A percentile compares a stretch with the other conserved stretches of the same genome.
Evolutionary conservation across 2,888 invertebrate species (phyloP).

Genomic region (Pasiphila rectangulata): DNA sequence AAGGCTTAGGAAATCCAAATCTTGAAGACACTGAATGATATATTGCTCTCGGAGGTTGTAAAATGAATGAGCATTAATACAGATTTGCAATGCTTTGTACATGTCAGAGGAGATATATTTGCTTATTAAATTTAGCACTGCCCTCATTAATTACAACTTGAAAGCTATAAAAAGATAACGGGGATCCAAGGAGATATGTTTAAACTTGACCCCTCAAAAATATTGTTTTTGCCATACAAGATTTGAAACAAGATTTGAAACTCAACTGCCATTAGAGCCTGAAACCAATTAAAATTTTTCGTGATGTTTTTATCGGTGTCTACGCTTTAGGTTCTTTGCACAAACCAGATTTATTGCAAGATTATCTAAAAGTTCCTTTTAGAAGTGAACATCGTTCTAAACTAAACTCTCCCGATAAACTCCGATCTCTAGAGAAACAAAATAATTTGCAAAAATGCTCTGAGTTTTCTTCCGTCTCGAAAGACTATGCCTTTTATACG

Average conservation of each 20-base stretch:
- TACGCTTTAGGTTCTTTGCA: too few relatives aligned
- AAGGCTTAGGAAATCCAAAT: constrained; percentile 12
- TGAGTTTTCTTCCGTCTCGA: too few relatives aligned
- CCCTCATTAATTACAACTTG: constrained; percentile 10
- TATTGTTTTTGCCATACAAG: neutral
- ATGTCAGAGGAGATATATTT: constrained; percentile 36
- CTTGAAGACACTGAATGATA: constrained; percentile 38
- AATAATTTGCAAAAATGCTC: too few relatives aligned
- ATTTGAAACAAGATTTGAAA: neutral
- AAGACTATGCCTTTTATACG: too few relatives aligned
- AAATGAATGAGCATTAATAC: constrained; percentile 56
- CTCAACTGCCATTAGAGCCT: too few relatives aligned
- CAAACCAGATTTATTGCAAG: too few relatives aligned
- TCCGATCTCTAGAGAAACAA: too few relatives aligned
- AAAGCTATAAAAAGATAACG: constrained; percentile 2
- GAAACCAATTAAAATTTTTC: too few relatives aligned
- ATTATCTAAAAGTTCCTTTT: too few relatives aligned
- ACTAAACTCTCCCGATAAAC: too few relatives aligned
- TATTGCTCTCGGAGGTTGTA: constrained; percentile 50
- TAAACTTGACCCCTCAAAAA: neutral
- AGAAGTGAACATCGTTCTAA: too few relatives aligned
- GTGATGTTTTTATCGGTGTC: too few relatives aligned
- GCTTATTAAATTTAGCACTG: constrained; percentile 25
- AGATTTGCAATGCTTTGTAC: constrained; percentile 45
- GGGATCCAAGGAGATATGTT: neutral